Evolutionary conservation across 2,888 invertebrate species (phyloP).

Genomic region (Biston betularia): DNA sequence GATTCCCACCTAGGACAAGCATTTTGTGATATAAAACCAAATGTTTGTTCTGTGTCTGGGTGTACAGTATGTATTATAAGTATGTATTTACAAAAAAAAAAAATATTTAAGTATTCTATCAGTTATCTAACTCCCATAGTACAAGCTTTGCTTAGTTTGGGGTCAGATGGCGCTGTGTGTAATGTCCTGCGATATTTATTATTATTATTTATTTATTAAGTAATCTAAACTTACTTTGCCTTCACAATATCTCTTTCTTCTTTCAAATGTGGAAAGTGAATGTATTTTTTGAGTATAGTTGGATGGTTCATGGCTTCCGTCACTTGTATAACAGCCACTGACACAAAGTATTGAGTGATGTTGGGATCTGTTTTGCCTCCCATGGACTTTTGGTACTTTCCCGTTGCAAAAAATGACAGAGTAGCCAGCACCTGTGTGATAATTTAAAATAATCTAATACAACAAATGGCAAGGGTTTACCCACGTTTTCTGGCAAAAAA

Average conservation of each 20-base stretch:
- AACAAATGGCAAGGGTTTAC: not conserved
- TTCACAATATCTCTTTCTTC: constrained; percentile 74
- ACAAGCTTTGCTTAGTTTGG: too few species aligned
- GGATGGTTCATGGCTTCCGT: constrained; percentile 78
- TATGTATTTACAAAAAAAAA: too few species aligned
- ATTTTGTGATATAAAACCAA: too few species aligned
- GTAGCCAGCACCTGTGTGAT: constrained; percentile 71
- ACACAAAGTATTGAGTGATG: constrained; percentile 75
- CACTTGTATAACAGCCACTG: constrained; percentile 72
- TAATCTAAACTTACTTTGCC: constrained; percentile 59
- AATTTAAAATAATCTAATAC: not conserved
- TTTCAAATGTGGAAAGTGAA: constrained; percentile 78
- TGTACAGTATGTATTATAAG: too few species aligned
- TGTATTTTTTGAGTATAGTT: constrained; percentile 74
- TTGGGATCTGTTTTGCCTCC: constrained; percentile 72
- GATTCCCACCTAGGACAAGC: too few species aligned
- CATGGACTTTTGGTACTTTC: constrained; percentile 76
- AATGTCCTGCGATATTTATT: too few species aligned
- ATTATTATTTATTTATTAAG: too few species aligned
- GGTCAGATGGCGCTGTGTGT: too few species aligned
- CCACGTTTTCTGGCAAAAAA: too few species aligned
- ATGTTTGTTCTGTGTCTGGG: too few species aligned
- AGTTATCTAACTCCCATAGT: too few species aligned
- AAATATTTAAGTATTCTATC: too few species aligned
- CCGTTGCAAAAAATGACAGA: constrained; percentile 75